Percentiles rank a stretch among this genome's conserved stretches.
These are phyloP conservation scores for Taenaris catops DNA, from an alignment of 2,888 invertebrate species.

Conservation along the genomic window DNA sequence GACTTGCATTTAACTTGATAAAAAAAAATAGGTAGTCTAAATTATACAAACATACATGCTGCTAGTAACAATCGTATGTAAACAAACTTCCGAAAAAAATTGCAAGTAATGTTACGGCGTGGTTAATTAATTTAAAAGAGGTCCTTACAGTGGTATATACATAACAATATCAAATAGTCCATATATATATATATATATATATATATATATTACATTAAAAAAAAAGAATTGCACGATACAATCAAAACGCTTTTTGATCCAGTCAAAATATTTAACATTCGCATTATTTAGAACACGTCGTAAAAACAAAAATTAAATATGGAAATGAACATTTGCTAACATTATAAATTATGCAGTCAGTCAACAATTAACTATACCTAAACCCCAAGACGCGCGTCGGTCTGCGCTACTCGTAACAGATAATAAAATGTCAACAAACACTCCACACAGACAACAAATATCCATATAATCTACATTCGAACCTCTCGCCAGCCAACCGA, in stretches of 20 bases:
- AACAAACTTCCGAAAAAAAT: too few species aligned
- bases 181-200: constrained; percentile 28
- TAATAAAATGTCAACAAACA: constrained; percentile 26
- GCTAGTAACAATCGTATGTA: too few species aligned
- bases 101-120: too few species aligned
- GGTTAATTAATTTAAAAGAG: too few species aligned
- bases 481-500: constrained; percentile 15
- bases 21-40: too few species aligned
- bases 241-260: constrained; percentile 70
- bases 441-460: constrained; percentile 24
- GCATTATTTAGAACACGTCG: constrained; percentile 26
- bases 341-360: constrained; percentile 67
- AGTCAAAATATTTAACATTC: constrained; percentile 54
- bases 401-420: constrained; percentile 16
- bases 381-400: constrained; percentile 6
- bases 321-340: constrained; percentile 47
- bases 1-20: too few species aligned
- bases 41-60: too few species aligned
- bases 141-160: too few species aligned
- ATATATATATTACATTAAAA: too few species aligned
- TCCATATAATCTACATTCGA: constrained; percentile 16
- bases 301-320: constrained; percentile 43
- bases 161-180: too few species aligned
- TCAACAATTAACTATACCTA: constrained; percentile 41
- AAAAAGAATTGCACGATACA: constrained; percentile 63